Conservation (phyloP, 2,113 vertebrate genomes). For the Tenebrosternarchus preto region DNA sequence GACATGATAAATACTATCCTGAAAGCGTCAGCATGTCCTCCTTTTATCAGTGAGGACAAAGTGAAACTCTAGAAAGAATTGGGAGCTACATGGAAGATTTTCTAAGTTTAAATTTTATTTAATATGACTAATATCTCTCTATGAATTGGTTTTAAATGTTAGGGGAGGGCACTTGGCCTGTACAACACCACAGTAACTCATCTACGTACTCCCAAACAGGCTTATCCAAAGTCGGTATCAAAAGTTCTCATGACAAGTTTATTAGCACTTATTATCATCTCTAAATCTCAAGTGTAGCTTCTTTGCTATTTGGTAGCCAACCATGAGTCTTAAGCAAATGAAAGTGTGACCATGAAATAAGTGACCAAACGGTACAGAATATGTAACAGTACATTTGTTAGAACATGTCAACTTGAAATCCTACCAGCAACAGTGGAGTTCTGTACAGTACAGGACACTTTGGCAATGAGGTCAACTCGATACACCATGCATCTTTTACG, state of each 20-base stretch:
- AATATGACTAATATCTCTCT: background rate
- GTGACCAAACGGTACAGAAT: background rate
- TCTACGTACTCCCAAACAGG: background rate
- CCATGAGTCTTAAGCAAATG: constrained; percentile 11
- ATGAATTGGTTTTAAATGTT: background rate
- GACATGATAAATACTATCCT: background rate
- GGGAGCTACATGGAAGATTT: background rate
- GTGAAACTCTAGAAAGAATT: background rate
- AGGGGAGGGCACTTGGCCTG: background rate
- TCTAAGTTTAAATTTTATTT: background rate
- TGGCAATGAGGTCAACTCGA: constrained; percentile 40
- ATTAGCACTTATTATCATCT: too few relatives aligned
- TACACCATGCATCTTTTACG: constrained; percentile 9
- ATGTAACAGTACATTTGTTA: constrained; percentile 47
- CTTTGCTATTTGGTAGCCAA: constrained; percentile 9
- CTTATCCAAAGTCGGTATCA: background rate
- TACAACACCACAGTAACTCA: background rate
- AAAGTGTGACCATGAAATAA: constrained; percentile 25
- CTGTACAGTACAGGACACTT: constrained; percentile 39
- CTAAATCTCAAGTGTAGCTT: background rate
- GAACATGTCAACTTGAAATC: constrained; percentile 20
- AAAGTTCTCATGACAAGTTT: too few relatives aligned
- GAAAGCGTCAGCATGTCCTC: too few relatives aligned
- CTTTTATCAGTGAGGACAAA: background rate
- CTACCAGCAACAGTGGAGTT: constrained; percentile 29